Evolutionary conservation across 2,797 vertebrate species (phyloP).

Genomic region (Pampus argenteus): DNA sequence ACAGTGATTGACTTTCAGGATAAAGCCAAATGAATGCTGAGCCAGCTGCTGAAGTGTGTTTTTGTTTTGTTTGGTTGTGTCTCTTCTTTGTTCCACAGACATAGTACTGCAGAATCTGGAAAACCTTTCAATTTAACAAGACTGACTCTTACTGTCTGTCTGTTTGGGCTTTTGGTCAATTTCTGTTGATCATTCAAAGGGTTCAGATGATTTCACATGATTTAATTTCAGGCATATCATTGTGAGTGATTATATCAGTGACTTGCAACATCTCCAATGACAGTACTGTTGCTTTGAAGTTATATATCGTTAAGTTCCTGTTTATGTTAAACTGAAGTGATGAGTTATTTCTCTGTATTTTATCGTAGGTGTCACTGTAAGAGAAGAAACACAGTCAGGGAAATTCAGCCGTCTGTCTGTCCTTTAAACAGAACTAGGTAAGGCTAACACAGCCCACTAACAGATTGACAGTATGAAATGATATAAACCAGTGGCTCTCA

Average conservation of each 20-base stretch:
- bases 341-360: conserved; percentile 21
- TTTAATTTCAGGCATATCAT: not conserved
- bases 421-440: conserved; percentile 4
- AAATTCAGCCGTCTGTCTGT: conserved; percentile 16
- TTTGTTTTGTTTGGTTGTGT: not conserved
- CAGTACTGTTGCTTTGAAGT: not conserved
- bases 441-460: conserved; percentile 6
- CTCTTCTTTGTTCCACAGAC: conserved; percentile 29
- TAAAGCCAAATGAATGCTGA: conserved; percentile 30
- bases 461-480: conserved; percentile 1
- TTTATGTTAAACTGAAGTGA: conserved; percentile 15
- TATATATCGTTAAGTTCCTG: not conserved
- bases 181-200: conserved; percentile 31
- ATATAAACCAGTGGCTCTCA: conserved; percentile 4
- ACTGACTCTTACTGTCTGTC: not conserved
- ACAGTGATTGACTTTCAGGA: conserved; percentile 45
- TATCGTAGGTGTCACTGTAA: conserved; percentile 2
- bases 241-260: conserved; percentile 19
- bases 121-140: conserved; percentile 21
- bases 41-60: conserved; percentile 37
- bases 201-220: conserved; percentile 9
- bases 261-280: not conserved
- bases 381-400: conserved; percentile 33
- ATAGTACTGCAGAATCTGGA: conserved; percentile 8
- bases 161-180: not conserved